Conservation (phyloP, 2,888 invertebrate genomes). For the Lydus trimaculatus region DNA sequence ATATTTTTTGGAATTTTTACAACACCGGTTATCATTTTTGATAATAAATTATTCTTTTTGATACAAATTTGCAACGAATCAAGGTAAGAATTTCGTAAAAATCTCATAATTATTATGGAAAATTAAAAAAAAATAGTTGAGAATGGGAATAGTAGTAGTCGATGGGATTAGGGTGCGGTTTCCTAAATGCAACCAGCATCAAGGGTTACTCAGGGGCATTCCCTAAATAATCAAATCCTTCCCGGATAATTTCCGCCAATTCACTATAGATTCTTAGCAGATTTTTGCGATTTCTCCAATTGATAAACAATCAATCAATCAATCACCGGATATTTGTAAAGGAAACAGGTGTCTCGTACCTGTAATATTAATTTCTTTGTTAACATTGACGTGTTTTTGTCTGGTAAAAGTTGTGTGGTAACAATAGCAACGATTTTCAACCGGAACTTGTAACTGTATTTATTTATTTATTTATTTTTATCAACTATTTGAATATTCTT, state of each 20-base stretch:
- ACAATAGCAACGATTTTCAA: neutral
- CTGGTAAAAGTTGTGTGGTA: neutral
- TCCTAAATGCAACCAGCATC: neutral
- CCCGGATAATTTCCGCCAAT: no score
- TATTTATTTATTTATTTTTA: no score
- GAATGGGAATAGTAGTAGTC: neutral
- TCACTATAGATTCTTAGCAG: no score
- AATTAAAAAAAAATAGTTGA: neutral
- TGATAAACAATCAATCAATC: neutral
- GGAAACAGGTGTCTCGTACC: constrained; percentile 27
- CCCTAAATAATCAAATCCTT: neutral
- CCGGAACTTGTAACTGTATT: neutral
- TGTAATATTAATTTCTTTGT: constrained; percentile 19
- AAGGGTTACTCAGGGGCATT: neutral
- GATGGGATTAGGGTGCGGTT: constrained; percentile 25
- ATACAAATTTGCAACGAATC: neutral
- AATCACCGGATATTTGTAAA: constrained; percentile 21
- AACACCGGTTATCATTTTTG: constrained; percentile 18
- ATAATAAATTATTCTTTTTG: neutral
- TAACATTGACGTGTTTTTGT: neutral
- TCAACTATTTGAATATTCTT: no score
- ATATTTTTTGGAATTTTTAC: neutral
- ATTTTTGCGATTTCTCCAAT: neutral
- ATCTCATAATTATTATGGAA: neutral
- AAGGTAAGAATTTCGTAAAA: constrained; percentile 10